Evolutionary conservation across 2,888 invertebrate genomes (phyloP).

Genomic region (Nemoura dubitans): DNA sequence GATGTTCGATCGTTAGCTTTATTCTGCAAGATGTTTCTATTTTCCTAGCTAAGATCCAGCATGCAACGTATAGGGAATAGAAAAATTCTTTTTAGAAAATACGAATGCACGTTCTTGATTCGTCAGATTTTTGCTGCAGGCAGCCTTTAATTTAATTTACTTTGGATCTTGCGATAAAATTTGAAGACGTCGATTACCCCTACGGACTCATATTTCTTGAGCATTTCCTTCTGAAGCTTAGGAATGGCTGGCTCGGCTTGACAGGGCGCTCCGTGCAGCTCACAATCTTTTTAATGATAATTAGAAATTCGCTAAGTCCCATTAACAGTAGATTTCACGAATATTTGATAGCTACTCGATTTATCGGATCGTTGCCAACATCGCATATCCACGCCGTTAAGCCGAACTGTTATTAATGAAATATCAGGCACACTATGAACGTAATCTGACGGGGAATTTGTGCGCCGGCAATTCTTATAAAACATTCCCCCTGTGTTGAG

Average conservation of each 20-base stretch:
- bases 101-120: conserved; percentile 9
- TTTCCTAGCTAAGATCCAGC: not conserved
- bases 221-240: not conserved
- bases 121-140: not conserved
- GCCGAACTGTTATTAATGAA: too few relatives aligned
- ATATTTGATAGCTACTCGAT: not conserved
- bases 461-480: not conserved
- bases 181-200: conserved; percentile 1
- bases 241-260: not conserved
- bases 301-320: not conserved
- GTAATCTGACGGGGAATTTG: not conserved
- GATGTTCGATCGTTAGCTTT: not conserved
- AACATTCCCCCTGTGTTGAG: too few relatives aligned
- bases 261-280: not conserved
- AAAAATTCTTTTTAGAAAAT: not conserved
- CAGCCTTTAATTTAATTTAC: not conserved
- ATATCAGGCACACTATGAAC: not conserved
- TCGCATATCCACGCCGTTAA: too few relatives aligned
- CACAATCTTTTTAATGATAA: not conserved
- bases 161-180: conserved; percentile 21
- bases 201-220: not conserved
- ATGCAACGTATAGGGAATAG: not conserved
- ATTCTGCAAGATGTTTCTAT: not conserved
- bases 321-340: not conserved
- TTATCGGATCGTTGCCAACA: not conserved